A percentile compares a stretch with the other conserved stretches of the same genome.
These are phyloP conservation scores for Neodon shergylaensis DNA, from an alignment of 2,113 vertebrate species.

Conservation along the genomic window DNA sequence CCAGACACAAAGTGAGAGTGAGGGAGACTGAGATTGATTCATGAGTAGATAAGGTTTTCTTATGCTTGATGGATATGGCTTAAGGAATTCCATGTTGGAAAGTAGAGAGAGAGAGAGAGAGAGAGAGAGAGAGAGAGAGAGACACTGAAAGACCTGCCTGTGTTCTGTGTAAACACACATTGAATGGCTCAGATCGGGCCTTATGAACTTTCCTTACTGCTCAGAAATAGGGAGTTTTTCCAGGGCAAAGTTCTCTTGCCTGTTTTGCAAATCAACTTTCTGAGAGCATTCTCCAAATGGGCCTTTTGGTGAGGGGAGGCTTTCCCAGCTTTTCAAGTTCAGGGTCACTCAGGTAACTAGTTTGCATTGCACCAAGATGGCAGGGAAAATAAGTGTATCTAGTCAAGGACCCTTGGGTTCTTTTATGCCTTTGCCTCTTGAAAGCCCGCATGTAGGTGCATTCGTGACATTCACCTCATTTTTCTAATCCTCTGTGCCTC, in stretches of 20 bases:
- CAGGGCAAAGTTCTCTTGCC: neutral
- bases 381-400: conserved; percentile 24
- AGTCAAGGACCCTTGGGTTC: neutral
- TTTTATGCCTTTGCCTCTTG: conserved; percentile 19
- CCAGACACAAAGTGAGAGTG: neutral
- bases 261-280: conserved; percentile 51
- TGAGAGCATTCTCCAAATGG: conserved; percentile 1
- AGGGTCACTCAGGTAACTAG: conserved; percentile 18
- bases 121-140: neutral
- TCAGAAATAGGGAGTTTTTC: conserved; percentile 15
- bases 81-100: neutral
- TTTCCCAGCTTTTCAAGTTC: conserved; percentile 44
- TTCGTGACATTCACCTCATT: conserved; percentile 52
- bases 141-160: neutral
- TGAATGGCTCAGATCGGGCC: conserved; percentile 26
- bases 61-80: neutral
- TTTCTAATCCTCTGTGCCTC: conserved; percentile 50
- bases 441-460: neutral
- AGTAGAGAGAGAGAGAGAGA: neutral
- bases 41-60: neutral
- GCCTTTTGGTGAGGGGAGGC: neutral
- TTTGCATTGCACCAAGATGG: conserved; percentile 29
- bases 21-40: neutral
- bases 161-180: neutral
- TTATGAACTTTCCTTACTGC: neutral